Evolutionary conservation across 2,113 vertebrate species (phyloP), one percentile per base, ranked within the genome.

Genomic region (Guaruba guarouba): DNA sequence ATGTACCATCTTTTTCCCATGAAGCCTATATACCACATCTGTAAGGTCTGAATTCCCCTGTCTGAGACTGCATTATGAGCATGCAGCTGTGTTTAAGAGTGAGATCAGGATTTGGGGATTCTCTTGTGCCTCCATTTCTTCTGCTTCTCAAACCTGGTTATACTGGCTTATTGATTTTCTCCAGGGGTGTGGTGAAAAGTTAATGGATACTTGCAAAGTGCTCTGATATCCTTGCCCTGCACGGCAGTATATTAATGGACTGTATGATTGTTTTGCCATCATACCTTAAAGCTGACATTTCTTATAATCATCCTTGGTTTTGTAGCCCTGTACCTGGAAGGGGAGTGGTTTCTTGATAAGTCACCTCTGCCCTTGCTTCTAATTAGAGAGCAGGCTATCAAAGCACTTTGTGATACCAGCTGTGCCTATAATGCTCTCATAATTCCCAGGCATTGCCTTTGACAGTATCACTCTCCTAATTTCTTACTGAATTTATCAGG

Each of bases 341-440:
- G 43, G 74, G 76, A 76, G 61, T 55, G 61, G 46, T 41, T 90
- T 86, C 82, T 90, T 70, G 70, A 4, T 57, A 82, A 63, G 63
- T 76, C 66, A 78, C 48, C 62, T 82, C 83, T 94, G 62, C 57
- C 28, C 74, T 86, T n/a, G 37, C 31, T 94, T 90, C 46, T 67
- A 78, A 75, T 81, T 57, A 71, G 27, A 86, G 28, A 2, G 1
- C 69, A 76, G 55, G 51, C 23, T 78, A 86, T 64, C 73, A 86
- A 86, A 82, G 57, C 73, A 62, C 61, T 28, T 5, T 9, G 6
- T 4, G 3, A 4, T 86, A 92, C 55, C 33, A 46, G 7, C 64
- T 43, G 43, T 0, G 1, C 49, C n/a, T 90, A 80, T 86, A 66
- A 29, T 5, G 19, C 11, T 78, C 49, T 81, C 20, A 11, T 57